These are phyloP conservation scores for Pseudorasbora parva DNA, from an alignment of 2,113 vertebrate genomes.

Conservation along the genomic window DNA sequence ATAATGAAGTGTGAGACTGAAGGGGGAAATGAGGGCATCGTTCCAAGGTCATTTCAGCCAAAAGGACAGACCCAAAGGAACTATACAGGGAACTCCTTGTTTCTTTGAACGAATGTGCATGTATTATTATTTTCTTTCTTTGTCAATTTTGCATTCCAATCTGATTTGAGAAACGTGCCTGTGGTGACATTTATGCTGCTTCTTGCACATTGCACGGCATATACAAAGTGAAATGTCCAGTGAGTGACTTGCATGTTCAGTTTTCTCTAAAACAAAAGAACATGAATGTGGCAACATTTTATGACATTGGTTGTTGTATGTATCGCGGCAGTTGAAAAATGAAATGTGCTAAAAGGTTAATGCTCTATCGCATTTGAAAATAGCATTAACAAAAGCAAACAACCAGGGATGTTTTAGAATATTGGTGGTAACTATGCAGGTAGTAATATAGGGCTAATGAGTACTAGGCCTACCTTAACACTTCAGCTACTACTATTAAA, in stretches of 20 bases:
- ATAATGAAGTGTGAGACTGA: slow-evolving; percentile 28
- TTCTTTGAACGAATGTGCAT: not conserved
- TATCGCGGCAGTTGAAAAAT: too few species aligned
- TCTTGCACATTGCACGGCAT: not conserved
- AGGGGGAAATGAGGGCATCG: not conserved
- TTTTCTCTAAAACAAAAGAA: not conserved
- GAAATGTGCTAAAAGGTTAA: too few species aligned
- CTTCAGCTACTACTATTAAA: too few species aligned
- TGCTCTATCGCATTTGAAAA: too few species aligned
- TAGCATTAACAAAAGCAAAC: too few species aligned
- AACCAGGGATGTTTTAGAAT: too few species aligned
- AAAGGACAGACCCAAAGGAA: not conserved
- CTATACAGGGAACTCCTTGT: not conserved
- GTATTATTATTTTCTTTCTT: not conserved
- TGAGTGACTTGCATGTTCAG: not conserved
- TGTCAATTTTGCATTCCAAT: not conserved
- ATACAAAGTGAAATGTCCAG: not conserved
- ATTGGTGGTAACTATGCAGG: too few species aligned
- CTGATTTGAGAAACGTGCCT: not conserved
- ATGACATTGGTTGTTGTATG: not conserved
- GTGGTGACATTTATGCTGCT: not conserved
- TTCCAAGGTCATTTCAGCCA: slow-evolving; percentile 15
- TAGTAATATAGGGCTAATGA: too few species aligned
- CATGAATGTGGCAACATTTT: not conserved
- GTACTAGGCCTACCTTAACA: too few species aligned